Percentiles rank a stretch among this genome's conserved stretches.
phyloP scores from a whole-genome alignment of 1,140 invertebrate genomes.

The Drosophila watanabei region DNA sequence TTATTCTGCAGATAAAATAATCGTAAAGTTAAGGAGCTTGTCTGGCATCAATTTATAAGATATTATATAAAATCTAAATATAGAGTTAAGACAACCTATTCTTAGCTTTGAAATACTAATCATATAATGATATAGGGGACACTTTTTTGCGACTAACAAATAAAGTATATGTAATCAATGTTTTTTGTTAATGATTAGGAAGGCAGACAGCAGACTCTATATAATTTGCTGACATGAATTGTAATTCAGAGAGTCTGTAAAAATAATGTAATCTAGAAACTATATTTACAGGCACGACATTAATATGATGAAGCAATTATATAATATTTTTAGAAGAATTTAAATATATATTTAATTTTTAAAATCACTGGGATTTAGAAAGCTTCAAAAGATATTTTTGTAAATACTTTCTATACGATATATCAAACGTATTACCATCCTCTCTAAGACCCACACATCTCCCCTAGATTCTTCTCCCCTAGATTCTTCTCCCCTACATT shows the following conservation, averaged over 20 bases:
- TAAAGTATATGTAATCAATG: slow-evolving; percentile 3
- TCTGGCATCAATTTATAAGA: background rate
- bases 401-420: background rate
- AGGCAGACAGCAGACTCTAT: background rate
- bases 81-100: background rate
- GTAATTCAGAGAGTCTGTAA: background rate
- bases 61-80: background rate
- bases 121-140: background rate
- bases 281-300: slow-evolving; percentile 4
- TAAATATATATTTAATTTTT: too few relatives aligned
- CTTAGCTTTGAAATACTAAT: background rate
- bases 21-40: background rate
- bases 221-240: background rate
- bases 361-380: background rate
- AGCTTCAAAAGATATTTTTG: background rate
- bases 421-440: background rate
- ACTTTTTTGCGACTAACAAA: background rate
- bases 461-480: background rate
- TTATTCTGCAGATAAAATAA: background rate
- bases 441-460: slow-evolving; percentile 10
- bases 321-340: background rate
- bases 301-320: background rate
- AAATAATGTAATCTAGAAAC: background rate
- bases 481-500: background rate
- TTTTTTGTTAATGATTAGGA: background rate